Conservation (phyloP, 2,888 invertebrate genomes). For the Drosophila subquinaria region DNA sequence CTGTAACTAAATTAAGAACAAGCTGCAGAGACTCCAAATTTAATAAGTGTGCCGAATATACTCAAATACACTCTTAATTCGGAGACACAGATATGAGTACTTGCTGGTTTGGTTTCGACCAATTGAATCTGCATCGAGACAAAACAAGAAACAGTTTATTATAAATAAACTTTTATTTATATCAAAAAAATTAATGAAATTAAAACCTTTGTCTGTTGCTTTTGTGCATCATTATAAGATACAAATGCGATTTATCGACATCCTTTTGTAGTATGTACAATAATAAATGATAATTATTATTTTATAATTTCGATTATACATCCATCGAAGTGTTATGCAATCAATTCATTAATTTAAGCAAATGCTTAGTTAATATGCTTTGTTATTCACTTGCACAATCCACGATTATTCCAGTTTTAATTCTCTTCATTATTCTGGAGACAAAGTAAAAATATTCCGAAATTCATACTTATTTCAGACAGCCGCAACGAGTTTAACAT, state of each 20-base stretch:
- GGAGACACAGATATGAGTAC: conserved; percentile 14
- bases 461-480: conserved; percentile 9
- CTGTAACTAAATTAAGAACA: conserved; percentile 37
- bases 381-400: conserved; percentile 23
- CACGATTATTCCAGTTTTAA: conserved; percentile 35
- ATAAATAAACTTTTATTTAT: conserved; percentile 39
- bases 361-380: conserved; percentile 16
- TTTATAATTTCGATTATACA: conserved; percentile 15
- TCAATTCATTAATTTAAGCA: conserved; percentile 57
- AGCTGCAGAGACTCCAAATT: conserved; percentile 32
- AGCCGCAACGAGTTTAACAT: conserved; percentile 61
- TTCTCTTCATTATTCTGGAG: conserved; percentile 3
- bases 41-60: conserved; percentile 61
- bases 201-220: conserved; percentile 3
- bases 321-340: conserved; percentile 59
- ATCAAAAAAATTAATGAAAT: conserved; percentile 26
- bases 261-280: conserved; percentile 7
- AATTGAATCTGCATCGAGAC: conserved; percentile 1
- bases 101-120: conserved; percentile 27
- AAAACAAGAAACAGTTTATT: conserved; percentile 21
- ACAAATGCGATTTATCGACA: conserved; percentile 2
- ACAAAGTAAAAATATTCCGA: conserved; percentile 11
- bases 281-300: conserved; percentile 28
- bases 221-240: not conserved
- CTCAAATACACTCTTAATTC: conserved; percentile 1